These are phyloP conservation scores for Pectinophora gossypiella DNA, from an alignment of 1,140 invertebrate species.

Conservation along the genomic window DNA sequence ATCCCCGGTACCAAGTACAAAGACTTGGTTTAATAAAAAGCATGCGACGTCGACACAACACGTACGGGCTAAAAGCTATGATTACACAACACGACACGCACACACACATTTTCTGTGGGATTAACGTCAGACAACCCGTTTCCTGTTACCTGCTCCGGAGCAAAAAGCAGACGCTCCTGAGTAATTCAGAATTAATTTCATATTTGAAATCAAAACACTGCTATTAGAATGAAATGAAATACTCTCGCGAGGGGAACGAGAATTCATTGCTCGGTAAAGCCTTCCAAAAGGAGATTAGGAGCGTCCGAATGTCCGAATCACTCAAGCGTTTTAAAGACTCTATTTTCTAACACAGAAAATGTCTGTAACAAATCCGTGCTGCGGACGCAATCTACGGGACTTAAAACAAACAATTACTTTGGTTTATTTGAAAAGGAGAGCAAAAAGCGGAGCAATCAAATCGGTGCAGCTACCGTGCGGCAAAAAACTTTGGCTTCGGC, in stretches of 20 bases:
- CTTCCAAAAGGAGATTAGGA: conserved; percentile 10
- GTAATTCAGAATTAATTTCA: conserved; percentile 64
- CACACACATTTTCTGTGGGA: conserved; percentile 30
- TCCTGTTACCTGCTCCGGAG: conserved; percentile 61
- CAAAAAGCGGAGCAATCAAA: conserved; percentile 68
- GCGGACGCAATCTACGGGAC: conserved; percentile 57
- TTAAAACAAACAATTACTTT: conserved; percentile 74
- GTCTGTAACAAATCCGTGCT: conserved; percentile 61
- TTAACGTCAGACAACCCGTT: conserved; percentile 64
- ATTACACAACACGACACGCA: conserved; percentile 39
- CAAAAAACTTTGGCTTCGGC: conserved; percentile 49
- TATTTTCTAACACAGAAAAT: conserved; percentile 58
- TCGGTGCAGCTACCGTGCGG: conserved; percentile 52
- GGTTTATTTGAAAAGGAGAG: conserved; percentile 64
- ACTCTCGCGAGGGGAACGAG: not conserved
- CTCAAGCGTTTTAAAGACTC: conserved; percentile 58
- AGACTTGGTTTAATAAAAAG: conserved; percentile 37
- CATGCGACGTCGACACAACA: conserved; percentile 37
- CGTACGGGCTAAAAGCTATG: conserved; percentile 30
- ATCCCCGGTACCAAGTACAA: conserved; percentile 22
- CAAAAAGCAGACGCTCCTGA: conserved; percentile 51
- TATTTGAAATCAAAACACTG: conserved; percentile 40
- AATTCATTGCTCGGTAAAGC: conserved; percentile 14
- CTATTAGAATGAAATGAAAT: conserved; percentile 8
- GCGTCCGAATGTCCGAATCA: conserved; percentile 21